These are phyloP conservation scores for Pristionchus pacificus DNA, from an alignment of 1,140 invertebrate genomes.

Conservation along the genomic window DNA sequence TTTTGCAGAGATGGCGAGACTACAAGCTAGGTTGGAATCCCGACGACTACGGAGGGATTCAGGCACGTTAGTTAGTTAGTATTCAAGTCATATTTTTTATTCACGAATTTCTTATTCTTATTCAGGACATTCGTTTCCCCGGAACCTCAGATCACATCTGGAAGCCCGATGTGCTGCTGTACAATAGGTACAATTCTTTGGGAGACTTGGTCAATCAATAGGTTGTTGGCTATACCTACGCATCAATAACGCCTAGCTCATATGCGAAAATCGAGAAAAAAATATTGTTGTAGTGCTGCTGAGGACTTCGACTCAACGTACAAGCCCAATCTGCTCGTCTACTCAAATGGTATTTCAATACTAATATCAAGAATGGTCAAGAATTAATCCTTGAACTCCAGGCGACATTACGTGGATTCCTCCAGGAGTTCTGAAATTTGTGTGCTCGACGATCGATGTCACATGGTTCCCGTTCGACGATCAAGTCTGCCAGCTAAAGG, in stretches of 20 bases:
- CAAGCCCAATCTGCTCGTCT: conserved; percentile 39
- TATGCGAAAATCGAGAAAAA: no score
- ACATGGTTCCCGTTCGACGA: conserved; percentile 93
- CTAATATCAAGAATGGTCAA: neutral
- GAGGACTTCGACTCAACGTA: conserved; percentile 59
- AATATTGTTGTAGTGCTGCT: conserved; percentile 85
- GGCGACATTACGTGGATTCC: conserved; percentile 41
- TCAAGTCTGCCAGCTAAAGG: conserved; percentile 88
- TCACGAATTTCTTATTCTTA: no score
- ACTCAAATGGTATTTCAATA: conserved; percentile 5
- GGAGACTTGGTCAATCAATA: conserved; percentile 43
- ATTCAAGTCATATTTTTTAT: no score
- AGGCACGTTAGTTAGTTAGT: no score
- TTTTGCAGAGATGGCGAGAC: conserved; percentile 86
- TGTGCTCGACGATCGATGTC: conserved; percentile 58
- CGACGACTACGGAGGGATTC: conserved; percentile 84
- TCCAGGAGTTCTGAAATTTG: conserved; percentile 42
- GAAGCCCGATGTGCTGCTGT: conserved; percentile 98
- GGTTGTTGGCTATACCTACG: conserved; percentile 13
- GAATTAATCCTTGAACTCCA: neutral
- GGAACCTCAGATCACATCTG: conserved; percentile 90
- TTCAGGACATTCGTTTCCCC: conserved; percentile 89
- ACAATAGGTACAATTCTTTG: no score
- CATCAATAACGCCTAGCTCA: no score
- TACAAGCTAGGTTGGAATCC: conserved; percentile 94